Evolutionary conservation across 2,888 invertebrate genomes (phyloP), one percentile per base, ranked within the genome.

Genomic region (Metacarcinus magister): DNA sequence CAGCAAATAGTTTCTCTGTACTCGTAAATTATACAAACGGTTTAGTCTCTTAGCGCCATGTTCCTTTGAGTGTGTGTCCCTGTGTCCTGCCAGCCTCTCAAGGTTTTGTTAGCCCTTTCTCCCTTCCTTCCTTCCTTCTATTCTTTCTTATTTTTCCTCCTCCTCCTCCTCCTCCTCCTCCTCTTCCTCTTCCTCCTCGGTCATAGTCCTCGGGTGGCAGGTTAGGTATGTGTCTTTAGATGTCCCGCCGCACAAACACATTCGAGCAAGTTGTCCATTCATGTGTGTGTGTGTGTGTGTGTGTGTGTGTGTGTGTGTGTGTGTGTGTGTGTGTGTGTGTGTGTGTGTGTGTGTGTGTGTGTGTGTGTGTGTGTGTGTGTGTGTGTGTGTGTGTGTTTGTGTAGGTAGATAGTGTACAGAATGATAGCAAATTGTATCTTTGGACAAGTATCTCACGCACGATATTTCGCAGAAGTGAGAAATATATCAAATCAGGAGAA

Each of bases 351-450:
- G 46, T 46, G 91, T 23, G 43, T 91, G 91, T 91, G 44, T 44
- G 46, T 28, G 92, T 92, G 92, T 92, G 92, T 54, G 92, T 92
- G 91, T 91, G 93, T 93, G 93, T 93, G 75, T 75, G 75, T 93
- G 75, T n/a, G 23, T 67, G 67, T 60, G n/a, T 48, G 46, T 48
- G 48, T 92, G 92, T 92, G 92, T 91, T 13, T 91, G 91, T 91
- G n/a, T 91, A 10, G 2, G 44, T 90, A 90, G 44, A 19, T 19
- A 13, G 54, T 23, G 82, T 82, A 82, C 28, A 32, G 13, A 3
- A 82, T 13, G 7, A 28, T 0, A 82, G 3, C 82, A 82, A 67
- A 82, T 82, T 82, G 32, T 28, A 82, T 7, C 32, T 23, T 32
- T 28, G 32, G 32, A 32, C 32, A 32, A 82, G 8, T 32, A 82